phyloP scores from a whole-genome alignment of 2,888 invertebrate species.

The Agrochola macilenta region DNA sequence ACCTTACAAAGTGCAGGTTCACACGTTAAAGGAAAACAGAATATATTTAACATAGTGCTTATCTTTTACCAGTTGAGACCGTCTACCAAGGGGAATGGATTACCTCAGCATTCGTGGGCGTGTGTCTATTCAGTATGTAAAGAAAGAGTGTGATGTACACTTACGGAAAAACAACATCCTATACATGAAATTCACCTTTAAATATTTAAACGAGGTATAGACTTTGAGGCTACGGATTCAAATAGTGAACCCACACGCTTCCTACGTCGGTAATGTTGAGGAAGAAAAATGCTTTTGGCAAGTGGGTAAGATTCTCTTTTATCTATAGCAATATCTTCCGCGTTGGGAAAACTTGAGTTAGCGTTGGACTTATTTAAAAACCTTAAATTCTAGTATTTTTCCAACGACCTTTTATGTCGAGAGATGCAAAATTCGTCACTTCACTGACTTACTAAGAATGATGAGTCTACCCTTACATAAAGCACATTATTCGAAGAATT shows the following conservation, averaged over 20 bases:
- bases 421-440: not conserved
- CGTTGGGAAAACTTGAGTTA: not conserved
- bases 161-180: slow-evolving; percentile 26
- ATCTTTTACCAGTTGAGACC: slow-evolving; percentile 53
- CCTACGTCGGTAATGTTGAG: not conserved
- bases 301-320: not conserved
- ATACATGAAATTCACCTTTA: slow-evolving; percentile 23
- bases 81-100: slow-evolving; percentile 56
- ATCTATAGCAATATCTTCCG: not conserved
- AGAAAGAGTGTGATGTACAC: slow-evolving; percentile 52
- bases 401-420: not conserved
- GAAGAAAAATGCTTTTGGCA: not conserved
- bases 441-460: not conserved
- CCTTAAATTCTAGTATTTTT: not conserved
- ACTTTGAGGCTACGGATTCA: slow-evolving; percentile 12
- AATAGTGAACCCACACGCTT: slow-evolving; percentile 17
- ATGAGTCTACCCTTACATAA: not conserved
- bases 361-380: not conserved
- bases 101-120: slow-evolving; percentile 48
- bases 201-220: slow-evolving; percentile 39
- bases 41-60: slow-evolving; percentile 49
- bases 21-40: slow-evolving; percentile 44
- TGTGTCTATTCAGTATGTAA: slow-evolving; percentile 48
- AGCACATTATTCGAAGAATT: not conserved
- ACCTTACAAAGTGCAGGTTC: slow-evolving; percentile 44